These are phyloP conservation scores for Tretioscincus oriximinensis DNA, from an alignment of 2,113 vertebrate species.

Conservation along the genomic window DNA sequence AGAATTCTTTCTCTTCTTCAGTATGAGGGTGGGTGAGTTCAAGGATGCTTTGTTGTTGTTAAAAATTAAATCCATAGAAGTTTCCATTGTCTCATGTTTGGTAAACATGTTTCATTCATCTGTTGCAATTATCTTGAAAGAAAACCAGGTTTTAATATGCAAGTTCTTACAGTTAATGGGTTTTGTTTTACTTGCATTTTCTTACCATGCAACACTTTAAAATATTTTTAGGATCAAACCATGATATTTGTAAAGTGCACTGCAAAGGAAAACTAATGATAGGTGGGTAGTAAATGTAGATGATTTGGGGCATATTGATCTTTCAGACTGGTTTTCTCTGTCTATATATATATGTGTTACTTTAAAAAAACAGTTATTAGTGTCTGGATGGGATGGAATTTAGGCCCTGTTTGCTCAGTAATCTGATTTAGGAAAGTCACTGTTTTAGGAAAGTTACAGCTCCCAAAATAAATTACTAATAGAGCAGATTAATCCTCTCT, in stretches of 20 bases:
- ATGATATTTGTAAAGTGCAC: slow-evolving; percentile 19
- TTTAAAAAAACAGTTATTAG: neutral
- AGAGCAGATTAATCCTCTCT: too few relatives aligned
- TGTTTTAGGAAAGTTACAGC: too few relatives aligned
- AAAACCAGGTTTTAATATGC: slow-evolving; percentile 61
- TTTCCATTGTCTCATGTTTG: slow-evolving; percentile 62
- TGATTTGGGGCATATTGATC: neutral
- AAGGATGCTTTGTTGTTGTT: slow-evolving; percentile 29
- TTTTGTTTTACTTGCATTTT: slow-evolving; percentile 12
- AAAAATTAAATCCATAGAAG: slow-evolving; percentile 19
- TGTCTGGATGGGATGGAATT: neutral
- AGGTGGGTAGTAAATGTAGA: neutral
- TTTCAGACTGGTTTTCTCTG: neutral
- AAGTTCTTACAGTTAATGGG: slow-evolving; percentile 49
- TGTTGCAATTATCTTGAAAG: slow-evolving; percentile 49
- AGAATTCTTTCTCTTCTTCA: slow-evolving; percentile 24
- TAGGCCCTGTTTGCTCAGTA: neutral
- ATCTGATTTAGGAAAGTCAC: too few relatives aligned
- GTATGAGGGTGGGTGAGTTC: neutral
- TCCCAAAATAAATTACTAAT: too few relatives aligned
- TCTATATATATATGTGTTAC: neutral
- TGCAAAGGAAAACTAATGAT: neutral
- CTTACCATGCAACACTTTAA: slow-evolving; percentile 20
- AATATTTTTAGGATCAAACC: slow-evolving; percentile 28
- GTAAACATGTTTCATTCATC: slow-evolving; percentile 61